Evolutionary conservation across 1,140 invertebrate genomes (phyloP).

Genomic region (Plectrocnemia conspersa): DNA sequence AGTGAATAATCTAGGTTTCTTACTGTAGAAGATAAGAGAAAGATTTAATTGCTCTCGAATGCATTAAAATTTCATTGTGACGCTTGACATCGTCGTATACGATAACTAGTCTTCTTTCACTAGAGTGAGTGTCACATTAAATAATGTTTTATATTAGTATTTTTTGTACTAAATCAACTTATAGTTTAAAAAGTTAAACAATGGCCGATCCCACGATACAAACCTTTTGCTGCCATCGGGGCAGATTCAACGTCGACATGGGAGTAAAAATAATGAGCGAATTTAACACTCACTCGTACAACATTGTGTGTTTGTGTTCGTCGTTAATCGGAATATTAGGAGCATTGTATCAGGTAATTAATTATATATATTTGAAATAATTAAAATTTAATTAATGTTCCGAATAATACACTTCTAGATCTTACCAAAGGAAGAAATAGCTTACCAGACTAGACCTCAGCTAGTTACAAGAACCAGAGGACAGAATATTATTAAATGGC

Average conservation of each 20-base stretch:
- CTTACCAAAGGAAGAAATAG: slow-evolving; percentile 46
- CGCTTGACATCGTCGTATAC: too few relatives aligned
- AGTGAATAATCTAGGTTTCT: too few relatives aligned
- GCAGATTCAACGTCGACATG: slow-evolving; percentile 57
- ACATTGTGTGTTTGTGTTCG: slow-evolving; percentile 66
- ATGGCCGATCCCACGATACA: slow-evolving; percentile 79
- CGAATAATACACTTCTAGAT: slow-evolving; percentile 41
- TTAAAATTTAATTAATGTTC: slow-evolving; percentile 7
- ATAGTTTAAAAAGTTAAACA: slow-evolving; percentile 33
- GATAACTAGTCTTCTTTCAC: too few relatives aligned
- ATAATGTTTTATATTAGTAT: too few relatives aligned
- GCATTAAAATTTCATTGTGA: too few relatives aligned
- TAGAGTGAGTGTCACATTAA: too few relatives aligned
- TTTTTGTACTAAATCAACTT: too few relatives aligned
- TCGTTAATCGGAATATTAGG: slow-evolving; percentile 67
- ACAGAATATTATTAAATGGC: slow-evolving; percentile 68
- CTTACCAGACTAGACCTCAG: slow-evolving; percentile 41
- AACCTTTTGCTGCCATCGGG: slow-evolving; percentile 70
- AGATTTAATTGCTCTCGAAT: too few relatives aligned
- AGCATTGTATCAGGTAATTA: slow-evolving; percentile 66
- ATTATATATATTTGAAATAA: slow-evolving; percentile 8
- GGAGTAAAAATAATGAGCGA: slow-evolving; percentile 60
- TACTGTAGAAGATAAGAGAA: too few relatives aligned
- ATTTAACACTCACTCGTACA: slow-evolving; percentile 67
- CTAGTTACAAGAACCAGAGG: slow-evolving; percentile 58